These are phyloP conservation scores for Micropterix aruncella DNA, from an alignment of 2,888 invertebrate genomes.

Conservation along the genomic window DNA sequence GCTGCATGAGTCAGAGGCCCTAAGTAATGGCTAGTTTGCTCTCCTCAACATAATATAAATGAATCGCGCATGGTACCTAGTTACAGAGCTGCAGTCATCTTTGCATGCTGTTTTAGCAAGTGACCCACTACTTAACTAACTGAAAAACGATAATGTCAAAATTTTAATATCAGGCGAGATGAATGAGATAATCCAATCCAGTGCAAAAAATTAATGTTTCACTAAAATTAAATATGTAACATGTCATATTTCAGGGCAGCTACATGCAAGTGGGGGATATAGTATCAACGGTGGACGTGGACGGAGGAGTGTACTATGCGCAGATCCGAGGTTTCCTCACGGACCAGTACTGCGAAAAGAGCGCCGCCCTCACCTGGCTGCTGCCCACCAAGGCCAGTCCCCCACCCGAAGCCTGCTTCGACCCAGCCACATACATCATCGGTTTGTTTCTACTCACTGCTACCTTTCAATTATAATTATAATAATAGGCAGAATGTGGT, in stretches of 20 bases:
- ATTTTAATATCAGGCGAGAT: too few relatives aligned
- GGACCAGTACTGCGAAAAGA: conserved; percentile 88
- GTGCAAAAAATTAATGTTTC: conserved; percentile 1
- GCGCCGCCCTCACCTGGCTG: conserved; percentile 84
- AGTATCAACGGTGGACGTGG: conserved; percentile 67
- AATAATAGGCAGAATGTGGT: neutral
- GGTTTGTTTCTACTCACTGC: conserved; percentile 35
- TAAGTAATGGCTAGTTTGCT: too few relatives aligned
- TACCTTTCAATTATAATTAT: neutral
- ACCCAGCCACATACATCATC: conserved; percentile 79
- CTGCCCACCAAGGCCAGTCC: conserved; percentile 74
- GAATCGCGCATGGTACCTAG: too few relatives aligned
- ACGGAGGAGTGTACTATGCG: conserved; percentile 71
- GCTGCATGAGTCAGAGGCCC: too few relatives aligned
- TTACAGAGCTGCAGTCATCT: too few relatives aligned
- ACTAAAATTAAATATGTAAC: conserved; percentile 1
- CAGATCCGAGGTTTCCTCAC: conserved; percentile 81
- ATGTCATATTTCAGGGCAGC: conserved; percentile 41
- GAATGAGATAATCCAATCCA: too few relatives aligned
- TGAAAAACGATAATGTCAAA: too few relatives aligned
- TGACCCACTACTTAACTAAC: too few relatives aligned
- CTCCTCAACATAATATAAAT: too few relatives aligned
- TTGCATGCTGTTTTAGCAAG: too few relatives aligned
- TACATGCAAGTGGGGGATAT: conserved; percentile 87
- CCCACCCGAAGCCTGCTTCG: conserved; percentile 63